phyloP scores from a whole-genome alignment of 2,113 vertebrate species.

The Nymphicus hollandicus region DNA sequence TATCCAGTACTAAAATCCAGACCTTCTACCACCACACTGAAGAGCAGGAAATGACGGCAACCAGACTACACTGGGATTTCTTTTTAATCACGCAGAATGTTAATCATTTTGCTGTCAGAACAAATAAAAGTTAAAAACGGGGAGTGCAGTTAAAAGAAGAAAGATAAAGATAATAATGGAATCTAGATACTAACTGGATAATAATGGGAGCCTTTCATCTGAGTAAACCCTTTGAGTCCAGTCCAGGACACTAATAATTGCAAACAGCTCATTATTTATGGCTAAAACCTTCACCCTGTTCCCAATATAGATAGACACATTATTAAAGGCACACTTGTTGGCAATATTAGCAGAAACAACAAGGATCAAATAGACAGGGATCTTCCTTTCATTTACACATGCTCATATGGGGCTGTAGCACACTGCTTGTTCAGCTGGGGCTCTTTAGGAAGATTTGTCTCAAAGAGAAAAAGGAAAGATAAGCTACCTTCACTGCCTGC shows the following conservation, averaged over 20 bases:
- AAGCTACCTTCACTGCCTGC: not conserved
- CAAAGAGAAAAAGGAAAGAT: not conserved
- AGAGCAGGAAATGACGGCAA: not conserved
- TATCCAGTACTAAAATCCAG: not conserved
- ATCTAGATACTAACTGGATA: not conserved
- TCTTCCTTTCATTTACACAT: not conserved
- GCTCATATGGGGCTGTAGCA: not conserved
- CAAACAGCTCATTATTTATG: not conserved
- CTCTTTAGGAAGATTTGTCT: not conserved
- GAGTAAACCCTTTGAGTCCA: not conserved
- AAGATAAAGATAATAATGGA: not conserved
- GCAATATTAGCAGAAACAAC: not conserved
- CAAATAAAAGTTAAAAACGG: not conserved
- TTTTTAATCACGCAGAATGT: not conserved
- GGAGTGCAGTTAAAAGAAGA: not conserved
- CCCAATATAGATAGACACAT: not conserved
- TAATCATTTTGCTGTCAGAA: not conserved
- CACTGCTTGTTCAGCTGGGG: not conserved
- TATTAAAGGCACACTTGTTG: not conserved
- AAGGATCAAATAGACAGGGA: not conserved
- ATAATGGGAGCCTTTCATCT: not conserved
- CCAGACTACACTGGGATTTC: not conserved
- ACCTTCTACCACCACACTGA: not conserved
- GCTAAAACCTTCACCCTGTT: not conserved
- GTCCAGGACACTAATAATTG: conserved; percentile 1